Base-by-base conservation (phyloP, 2,113 vertebrate species). In the Leiothrix lutea region DNA sequence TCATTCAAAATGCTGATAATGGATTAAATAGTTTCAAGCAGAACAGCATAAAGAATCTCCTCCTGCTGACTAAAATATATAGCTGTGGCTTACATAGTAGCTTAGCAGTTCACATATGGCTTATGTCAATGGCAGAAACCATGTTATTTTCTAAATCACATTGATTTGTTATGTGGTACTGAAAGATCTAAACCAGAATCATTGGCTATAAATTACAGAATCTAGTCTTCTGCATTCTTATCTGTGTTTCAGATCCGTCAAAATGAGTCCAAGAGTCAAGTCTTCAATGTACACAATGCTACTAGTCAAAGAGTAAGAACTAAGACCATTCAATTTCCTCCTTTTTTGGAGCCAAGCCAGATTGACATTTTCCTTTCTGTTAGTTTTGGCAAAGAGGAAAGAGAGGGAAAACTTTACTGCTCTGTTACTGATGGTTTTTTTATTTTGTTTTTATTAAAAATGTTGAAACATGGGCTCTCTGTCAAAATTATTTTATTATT, bases 391-490 rank as follows among this genome's bases (percentile, higher is more conserved):
- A 98, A 96, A 79, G 95, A 95, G 82, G 97, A 97, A 97, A 97
- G 96, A 98, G 97, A 97, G 80, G 96, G 97, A 97, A 97, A 98
- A 98, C 94, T 98, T 98, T 98, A 98, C 97, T 98, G 96, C 97
- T 97, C 98, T 96, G 97, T 98, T 98, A 98, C 97, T 98, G 98
- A 98, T 98, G 97, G 57, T 92, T 98, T 98, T 98, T 98, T 98
- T 98, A 98, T 98, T 98, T 98, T 98, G 98, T 98, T 98, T 98
- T 98, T 98, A 98, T 98, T 98, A 98, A 98, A 98, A 98, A 98
- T 98, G 98, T 98, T 98, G 98, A 98, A 98, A 98, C 98, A 97
- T 98, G 96, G 98, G 97, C 96, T 53, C 91, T 97, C 86, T 98
- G 98, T 98, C 98, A 98, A 98, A 98, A 98, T 98, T 97, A 98